Conservation (phyloP, 1,140 invertebrate genomes). For the Amphibalanus amphitrite region DNA sequence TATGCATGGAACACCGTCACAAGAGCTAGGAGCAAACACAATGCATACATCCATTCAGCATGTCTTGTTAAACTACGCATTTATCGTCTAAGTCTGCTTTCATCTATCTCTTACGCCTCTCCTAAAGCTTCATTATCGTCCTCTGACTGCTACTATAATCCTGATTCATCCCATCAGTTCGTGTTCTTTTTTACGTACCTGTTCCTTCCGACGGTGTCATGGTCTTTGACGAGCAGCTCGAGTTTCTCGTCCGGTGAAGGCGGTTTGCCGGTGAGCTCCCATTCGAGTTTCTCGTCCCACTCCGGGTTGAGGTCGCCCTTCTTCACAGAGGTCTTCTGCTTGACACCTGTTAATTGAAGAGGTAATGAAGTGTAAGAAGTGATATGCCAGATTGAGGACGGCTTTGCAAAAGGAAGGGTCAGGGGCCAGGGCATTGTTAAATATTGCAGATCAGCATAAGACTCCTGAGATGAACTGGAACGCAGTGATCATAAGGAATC, state of each 20-base stretch:
- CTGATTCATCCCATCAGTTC: no score
- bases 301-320: conserved; percentile 15
- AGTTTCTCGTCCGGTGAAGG: conserved; percentile 17
- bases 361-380: no score
- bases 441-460: no score
- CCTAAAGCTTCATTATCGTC: background rate
- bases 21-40: background rate
- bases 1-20: no score
- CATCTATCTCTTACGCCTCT: background rate
- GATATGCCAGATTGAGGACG: no score
- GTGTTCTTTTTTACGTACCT: no score
- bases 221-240: conserved; percentile 18
- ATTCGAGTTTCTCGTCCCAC: conserved; percentile 18
- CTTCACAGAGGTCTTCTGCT: conserved; percentile 18
- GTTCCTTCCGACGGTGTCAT: conserved; percentile 16
- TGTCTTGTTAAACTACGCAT: background rate
- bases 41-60: background rate
- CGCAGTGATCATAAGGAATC: no score
- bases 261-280: conserved; percentile 14
- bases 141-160: no score
- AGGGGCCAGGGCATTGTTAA: no score
- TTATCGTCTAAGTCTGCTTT: conserved; percentile 1
- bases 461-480: no score
- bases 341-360: conserved; percentile 15
- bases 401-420: no score